Evolutionary conservation across 2,888 invertebrate species (phyloP), one percentile per base, ranked within the genome.

Genomic region (Pecten maximus): DNA sequence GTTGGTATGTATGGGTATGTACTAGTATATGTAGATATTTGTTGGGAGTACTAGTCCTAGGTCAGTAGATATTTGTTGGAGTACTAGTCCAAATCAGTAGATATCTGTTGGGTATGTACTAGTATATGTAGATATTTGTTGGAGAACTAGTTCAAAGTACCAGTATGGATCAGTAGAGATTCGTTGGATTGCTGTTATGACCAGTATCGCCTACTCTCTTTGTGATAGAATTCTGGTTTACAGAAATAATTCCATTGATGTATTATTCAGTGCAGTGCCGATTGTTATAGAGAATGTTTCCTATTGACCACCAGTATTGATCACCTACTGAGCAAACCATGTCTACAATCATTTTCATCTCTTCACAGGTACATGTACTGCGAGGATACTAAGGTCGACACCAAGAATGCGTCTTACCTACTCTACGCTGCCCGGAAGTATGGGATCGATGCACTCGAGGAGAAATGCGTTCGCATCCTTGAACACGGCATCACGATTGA

Each of bases 401-500:
- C 87, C 19, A 92, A 89, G 87, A 92, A 88, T 16, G 91, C 91
- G 23, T 50, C 89, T 40, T 86, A 89, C 16, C 60, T 92, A 15
- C 89, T 93, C 35, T 93, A 94, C 89, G 91, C 91, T 16, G 92
- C 93, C 40, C 91, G 93, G 89, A 94, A 93, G 87, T 94, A 94
- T 88, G 88, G 90, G 15, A 89, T 94, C 8, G 89, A 91, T 50
- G 91, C 90, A 23, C 89, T 94, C 74, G 92, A 92, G 44, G 90
- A 92, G 60, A 93, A 91, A 89, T 94, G 94, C 87, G 88, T 93
- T 16, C 90, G 92, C 48, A 90, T 88, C 12, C 89, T 94, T 16
- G 93, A 93, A 89, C 90, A 60, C 40, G 91, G 92, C 48, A 93
- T 94, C 91, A 91, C 89, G n/a, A 90, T 92, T 15, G 90, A 89